These are phyloP conservation scores for Lepidurus apus DNA, from an alignment of 1,140 invertebrate species.

Conservation along the genomic window DNA sequence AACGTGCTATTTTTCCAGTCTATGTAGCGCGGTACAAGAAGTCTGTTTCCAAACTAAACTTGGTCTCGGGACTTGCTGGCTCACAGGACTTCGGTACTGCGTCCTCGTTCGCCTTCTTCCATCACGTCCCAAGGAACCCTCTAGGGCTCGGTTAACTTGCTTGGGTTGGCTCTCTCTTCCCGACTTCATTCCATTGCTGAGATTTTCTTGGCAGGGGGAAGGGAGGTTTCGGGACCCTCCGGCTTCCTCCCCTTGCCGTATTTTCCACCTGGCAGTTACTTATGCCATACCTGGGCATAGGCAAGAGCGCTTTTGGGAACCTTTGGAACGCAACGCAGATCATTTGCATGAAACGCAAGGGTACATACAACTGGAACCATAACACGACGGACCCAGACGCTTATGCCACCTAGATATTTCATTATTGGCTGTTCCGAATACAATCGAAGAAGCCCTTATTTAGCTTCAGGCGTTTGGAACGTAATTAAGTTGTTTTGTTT, in stretches of 20 bases:
- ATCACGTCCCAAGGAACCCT: conserved; percentile 12
- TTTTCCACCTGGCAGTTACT: conserved; percentile 18
- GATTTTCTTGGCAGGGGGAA: background rate
- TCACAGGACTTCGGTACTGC: background rate
- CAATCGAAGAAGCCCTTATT: too few species aligned
- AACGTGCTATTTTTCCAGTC: too few species aligned
- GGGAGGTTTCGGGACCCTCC: background rate
- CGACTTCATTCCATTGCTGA: background rate
- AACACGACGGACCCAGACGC: background rate
- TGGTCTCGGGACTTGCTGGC: background rate
- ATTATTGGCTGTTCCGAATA: background rate
- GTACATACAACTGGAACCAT: background rate
- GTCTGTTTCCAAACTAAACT: background rate
- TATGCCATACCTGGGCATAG: conserved; percentile 3
- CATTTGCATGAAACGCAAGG: conserved; percentile 14
- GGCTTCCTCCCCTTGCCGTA: background rate
- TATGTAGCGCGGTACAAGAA: background rate
- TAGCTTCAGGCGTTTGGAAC: too few species aligned
- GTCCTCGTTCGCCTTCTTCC: conserved; percentile 17
- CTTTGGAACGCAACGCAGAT: conserved; percentile 21
- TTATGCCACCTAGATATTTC: background rate
- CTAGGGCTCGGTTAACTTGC: conserved; percentile 11
- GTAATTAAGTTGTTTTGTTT: too few species aligned
- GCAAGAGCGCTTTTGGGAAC: background rate
- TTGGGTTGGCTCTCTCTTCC: conserved; percentile 17